Evolutionary conservation across 2,888 invertebrate species (phyloP).

Genomic region (Leucophora obtusa): DNA sequence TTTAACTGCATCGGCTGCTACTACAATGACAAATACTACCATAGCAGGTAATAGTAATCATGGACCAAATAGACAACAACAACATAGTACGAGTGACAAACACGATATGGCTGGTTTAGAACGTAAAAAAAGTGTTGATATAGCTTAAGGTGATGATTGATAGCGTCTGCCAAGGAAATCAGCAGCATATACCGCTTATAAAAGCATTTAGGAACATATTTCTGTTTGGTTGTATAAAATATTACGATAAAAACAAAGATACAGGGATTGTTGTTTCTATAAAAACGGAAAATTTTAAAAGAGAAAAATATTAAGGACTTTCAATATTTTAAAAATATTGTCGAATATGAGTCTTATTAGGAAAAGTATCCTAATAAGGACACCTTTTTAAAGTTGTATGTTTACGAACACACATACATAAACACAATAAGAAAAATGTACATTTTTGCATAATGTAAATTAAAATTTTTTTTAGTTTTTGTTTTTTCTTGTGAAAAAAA

Average conservation of each 20-base stretch:
- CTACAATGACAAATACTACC: constrained; percentile 31
- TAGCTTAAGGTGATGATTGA: constrained; percentile 31
- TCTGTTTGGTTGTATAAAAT: constrained; percentile 8
- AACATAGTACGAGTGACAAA: constrained; percentile 55
- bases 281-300: neutral
- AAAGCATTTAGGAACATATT: neutral
- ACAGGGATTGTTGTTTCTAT: constrained; percentile 36
- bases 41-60: constrained; percentile 26
- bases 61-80: constrained; percentile 38
- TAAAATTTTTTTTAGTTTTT: constrained; percentile 22
- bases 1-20: constrained; percentile 41
- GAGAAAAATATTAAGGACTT: neutral
- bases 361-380: constrained; percentile 11
- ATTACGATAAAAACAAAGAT: neutral
- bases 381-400: constrained; percentile 9
- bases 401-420: neutral
- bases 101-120: constrained; percentile 33
- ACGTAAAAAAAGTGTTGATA: constrained; percentile 53
- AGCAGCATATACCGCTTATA: too few species aligned
- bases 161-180: neutral
- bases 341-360: constrained; percentile 30
- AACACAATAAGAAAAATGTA: constrained; percentile 40
- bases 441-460: constrained; percentile 41
- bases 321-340: constrained; percentile 10
- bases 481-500: constrained; percentile 28